Evolutionary conservation across 1,140 invertebrate species (phyloP), one percentile per base, ranked within the genome.

Genomic region (Scaptodrosophila lebanonensis): DNA sequence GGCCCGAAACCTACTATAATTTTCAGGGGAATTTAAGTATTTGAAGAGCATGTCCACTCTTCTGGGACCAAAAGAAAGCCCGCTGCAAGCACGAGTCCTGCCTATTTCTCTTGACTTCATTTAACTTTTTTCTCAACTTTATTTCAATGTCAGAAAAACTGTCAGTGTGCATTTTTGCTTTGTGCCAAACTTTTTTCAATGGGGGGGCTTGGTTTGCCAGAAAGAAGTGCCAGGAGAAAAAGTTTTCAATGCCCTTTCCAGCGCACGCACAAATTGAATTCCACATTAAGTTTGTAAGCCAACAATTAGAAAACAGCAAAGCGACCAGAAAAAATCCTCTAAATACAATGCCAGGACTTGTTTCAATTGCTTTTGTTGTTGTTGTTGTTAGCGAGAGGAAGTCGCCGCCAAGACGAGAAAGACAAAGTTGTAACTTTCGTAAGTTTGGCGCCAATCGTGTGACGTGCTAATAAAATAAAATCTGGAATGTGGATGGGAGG

Each of bases 381-480:
- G 40, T 51, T 79, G 56, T 13, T 51, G 47, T n/a, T 13, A 15
- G 42, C 3, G 18, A n/a, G 25, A 2, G 20, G 29, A 12, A 43
- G 49, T 17, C 11, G 39, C 47, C 43, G 51, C 17, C 11, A 13
- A 38, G 35, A 6, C n/a, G n/a, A 20, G 2, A 42, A 60, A 38
- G 49, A 79, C 59, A 68, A 77, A 77, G 73, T 77, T 77, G 75
- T 61, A 79, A 77, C 73, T 77, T 77, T 77, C 51, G 73, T 73
- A 77, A 77, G 73, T 77, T 79, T 79, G 75, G 75, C 75, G 75
- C 75, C 76, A 79, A 79, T 79, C 75, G 65, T 72, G 60, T 82
- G 69, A 79, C 76, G 75, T 82, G 75, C 75, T 82, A 79, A 82
- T 82, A 82, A 79, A 79, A 79, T 82, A 70, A 82, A 70, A 79